phyloP scores from a whole-genome alignment of 2,888 invertebrate species.

The Physocephala rufipes region DNA sequence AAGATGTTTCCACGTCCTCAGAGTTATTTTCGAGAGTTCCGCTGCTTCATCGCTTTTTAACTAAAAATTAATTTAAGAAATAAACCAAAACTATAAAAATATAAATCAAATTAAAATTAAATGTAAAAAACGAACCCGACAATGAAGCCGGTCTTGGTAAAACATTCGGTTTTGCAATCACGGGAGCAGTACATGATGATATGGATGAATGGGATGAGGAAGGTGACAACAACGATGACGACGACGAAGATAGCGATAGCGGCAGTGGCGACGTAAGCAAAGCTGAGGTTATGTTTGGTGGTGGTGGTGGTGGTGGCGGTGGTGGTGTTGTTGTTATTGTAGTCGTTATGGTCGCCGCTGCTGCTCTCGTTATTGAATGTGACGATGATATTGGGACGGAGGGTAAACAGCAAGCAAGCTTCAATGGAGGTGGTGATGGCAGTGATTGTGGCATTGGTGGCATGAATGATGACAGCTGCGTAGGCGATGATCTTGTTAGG shows the following conservation, averaged over 20 bases:
- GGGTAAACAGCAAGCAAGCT: constrained; percentile 31
- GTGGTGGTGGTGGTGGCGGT: constrained; percentile 39
- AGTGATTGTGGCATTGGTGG: constrained; percentile 26
- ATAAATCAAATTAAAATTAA: constrained; percentile 46
- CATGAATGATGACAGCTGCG: constrained; percentile 15
- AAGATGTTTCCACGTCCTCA: too few species aligned
- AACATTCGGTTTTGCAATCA: constrained; percentile 61
- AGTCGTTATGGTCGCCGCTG: constrained; percentile 41
- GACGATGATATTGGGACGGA: constrained; percentile 44
- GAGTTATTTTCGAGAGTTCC: too few species aligned
- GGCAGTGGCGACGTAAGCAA: constrained; percentile 24
- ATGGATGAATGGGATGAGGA: constrained; percentile 33
- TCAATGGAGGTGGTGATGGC: background rate
- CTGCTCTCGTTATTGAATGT: constrained; percentile 40
- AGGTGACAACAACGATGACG: constrained; percentile 55
- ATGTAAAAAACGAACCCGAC: constrained; percentile 64
- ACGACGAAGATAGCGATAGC: constrained; percentile 49
- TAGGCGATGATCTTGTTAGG: constrained; percentile 21
- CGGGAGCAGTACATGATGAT: constrained; percentile 46
- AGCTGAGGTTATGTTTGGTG: constrained; percentile 37
- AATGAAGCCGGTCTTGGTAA: constrained; percentile 66
- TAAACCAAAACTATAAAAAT: background rate
- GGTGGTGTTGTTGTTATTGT: constrained; percentile 19
- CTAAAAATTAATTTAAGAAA: background rate
- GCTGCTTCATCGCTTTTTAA: too few species aligned